Evolutionary conservation across 2,888 invertebrate species (phyloP).

Genomic region (Plutella xylostella): DNA sequence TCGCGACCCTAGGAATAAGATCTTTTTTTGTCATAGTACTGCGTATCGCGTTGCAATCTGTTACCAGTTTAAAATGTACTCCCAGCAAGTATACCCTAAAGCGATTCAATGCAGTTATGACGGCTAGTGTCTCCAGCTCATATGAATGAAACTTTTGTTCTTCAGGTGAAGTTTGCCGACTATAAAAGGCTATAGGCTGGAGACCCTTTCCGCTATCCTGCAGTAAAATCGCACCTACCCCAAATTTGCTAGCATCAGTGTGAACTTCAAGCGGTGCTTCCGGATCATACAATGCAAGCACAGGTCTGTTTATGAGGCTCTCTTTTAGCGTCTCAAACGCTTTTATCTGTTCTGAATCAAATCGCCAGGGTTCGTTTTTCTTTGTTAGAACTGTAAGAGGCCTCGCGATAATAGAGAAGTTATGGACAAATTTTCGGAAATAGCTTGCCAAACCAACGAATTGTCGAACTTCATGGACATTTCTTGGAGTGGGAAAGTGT

Average conservation of each 20-base stretch:
- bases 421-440: neutral
- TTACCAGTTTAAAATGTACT: conserved; percentile 4
- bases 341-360: neutral
- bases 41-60: conserved; percentile 11
- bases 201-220: neutral
- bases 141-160: conserved; percentile 30
- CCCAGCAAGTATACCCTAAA: conserved; percentile 17
- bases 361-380: neutral
- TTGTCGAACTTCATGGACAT: neutral
- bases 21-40: conserved; percentile 16
- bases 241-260: conserved; percentile 11
- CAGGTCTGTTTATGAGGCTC: conserved; percentile 3
- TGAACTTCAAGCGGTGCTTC: conserved; percentile 7
- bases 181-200: conserved; percentile 23
- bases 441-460: neutral
- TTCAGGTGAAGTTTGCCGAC: conserved; percentile 24
- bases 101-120: conserved; percentile 1
- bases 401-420: neutral
- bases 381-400: neutral
- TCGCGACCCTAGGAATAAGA: conserved; percentile 17
- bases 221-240: conserved; percentile 7
- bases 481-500: conserved; percentile 20
- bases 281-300: conserved; percentile 10
- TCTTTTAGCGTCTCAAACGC: neutral
- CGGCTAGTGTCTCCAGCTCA: conserved; percentile 19